Evolutionary conservation across 2,888 invertebrate genomes (phyloP).

Genomic region (Conomelus anceps): DNA sequence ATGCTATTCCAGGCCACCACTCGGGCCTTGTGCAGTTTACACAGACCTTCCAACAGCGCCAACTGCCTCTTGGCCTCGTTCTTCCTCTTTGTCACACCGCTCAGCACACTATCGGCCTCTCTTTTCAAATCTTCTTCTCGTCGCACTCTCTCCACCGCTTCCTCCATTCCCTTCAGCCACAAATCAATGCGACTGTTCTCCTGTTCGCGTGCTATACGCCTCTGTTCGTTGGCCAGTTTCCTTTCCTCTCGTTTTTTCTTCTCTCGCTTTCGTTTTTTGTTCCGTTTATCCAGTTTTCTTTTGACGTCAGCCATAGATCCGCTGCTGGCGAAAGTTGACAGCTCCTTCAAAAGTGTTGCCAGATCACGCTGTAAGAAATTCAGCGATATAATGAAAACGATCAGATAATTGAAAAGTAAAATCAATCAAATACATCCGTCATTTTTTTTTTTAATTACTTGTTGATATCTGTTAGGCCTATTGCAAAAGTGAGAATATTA

Average conservation of each 20-base stretch:
- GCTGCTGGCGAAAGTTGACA: no score
- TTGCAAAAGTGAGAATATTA: no score
- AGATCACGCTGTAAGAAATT: background rate
- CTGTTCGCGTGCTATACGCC: conserved; percentile 44
- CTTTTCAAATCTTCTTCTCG: conserved; percentile 58
- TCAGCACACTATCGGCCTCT: conserved; percentile 62
- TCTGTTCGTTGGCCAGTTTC: conserved; percentile 43
- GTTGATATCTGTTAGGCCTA: no score
- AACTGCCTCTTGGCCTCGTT: conserved; percentile 61
- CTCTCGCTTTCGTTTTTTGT: conserved; percentile 45
- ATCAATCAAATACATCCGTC: no score
- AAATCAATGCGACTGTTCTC: conserved; percentile 57
- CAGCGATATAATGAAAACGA: no score
- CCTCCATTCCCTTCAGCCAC: conserved; percentile 58
- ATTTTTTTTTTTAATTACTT: no score
- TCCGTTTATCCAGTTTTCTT: conserved; percentile 45
- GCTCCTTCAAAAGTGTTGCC: background rate
- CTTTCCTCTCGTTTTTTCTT: conserved; percentile 48
- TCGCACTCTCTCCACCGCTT: conserved; percentile 54
- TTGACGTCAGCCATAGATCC: conserved; percentile 42
- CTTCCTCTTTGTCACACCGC: conserved; percentile 63
- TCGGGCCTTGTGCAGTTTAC: conserved; percentile 57
- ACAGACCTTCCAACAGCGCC: conserved; percentile 54
- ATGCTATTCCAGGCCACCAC: conserved; percentile 55
- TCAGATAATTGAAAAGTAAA: no score